phyloP scores from a whole-genome alignment of 1,140 invertebrate species.

The Papilio glaucus region DNA sequence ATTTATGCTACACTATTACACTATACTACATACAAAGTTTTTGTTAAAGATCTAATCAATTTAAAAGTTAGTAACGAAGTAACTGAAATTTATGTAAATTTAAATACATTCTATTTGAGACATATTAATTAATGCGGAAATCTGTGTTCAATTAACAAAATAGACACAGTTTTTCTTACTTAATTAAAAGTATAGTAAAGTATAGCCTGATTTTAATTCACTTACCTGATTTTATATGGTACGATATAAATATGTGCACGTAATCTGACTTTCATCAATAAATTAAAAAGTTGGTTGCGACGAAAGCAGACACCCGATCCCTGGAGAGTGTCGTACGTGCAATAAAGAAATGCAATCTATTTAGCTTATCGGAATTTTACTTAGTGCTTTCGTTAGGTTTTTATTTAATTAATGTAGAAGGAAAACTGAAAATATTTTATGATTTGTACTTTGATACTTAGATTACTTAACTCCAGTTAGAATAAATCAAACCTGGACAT shows the following conservation, averaged over 20 bases:
- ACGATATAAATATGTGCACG: not conserved
- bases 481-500: not conserved
- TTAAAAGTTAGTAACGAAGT: too few relatives aligned
- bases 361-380: too few relatives aligned
- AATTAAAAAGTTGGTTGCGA: not conserved
- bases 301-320: slow-evolving; percentile 10
- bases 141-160: too few relatives aligned
- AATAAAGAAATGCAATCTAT: slow-evolving; percentile 2
- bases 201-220: not conserved
- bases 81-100: too few relatives aligned
- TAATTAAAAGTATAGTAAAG: not conserved
- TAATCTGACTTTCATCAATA: slow-evolving; percentile 3
- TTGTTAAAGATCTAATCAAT: too few relatives aligned
- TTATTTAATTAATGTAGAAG: too few relatives aligned
- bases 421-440: slow-evolving; percentile 6
- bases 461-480: too few relatives aligned
- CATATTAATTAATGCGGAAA: too few relatives aligned
- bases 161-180: not conserved
- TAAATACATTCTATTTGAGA: too few relatives aligned
- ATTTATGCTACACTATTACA: too few relatives aligned
- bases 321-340: not conserved
- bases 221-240: not conserved
- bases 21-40: too few relatives aligned
- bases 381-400: too few relatives aligned
- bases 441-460: slow-evolving; percentile 4